These are phyloP conservation scores for Drosophila nr. medialis DNA, from an alignment of 2,888 invertebrate species.

Conservation along the genomic window DNA sequence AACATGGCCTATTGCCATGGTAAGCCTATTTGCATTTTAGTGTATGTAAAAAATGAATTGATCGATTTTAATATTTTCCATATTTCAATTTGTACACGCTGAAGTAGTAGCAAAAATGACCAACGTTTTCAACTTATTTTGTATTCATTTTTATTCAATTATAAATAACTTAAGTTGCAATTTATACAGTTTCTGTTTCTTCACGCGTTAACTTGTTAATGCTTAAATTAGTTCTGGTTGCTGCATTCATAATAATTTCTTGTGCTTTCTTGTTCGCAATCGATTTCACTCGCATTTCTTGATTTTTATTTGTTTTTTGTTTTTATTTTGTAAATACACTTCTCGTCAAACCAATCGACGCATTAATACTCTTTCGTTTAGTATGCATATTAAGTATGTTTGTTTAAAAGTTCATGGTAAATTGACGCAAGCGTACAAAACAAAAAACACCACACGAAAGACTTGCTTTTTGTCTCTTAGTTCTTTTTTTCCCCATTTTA, in stretches of 20 bases:
- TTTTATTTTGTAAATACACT: conserved; percentile 51
- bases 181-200: conserved; percentile 76
- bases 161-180: conserved; percentile 84
- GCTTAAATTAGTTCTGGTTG: conserved; percentile 61
- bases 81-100: not conserved
- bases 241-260: conserved; percentile 68
- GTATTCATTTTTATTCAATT: conserved; percentile 83
- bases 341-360: conserved; percentile 29
- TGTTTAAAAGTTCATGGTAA: conserved; percentile 53
- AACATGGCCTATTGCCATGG: too few species aligned
- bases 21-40: not conserved
- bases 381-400: conserved; percentile 41
- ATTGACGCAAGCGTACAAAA: conserved; percentile 62
- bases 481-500: not conserved
- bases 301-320: conserved; percentile 21
- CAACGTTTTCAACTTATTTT: conserved; percentile 64
- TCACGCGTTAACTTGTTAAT: conserved; percentile 62
- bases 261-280: conserved; percentile 70
- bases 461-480: not conserved
- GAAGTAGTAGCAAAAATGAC: conserved; percentile 8
- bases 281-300: conserved; percentile 40
- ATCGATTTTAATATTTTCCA: not conserved
- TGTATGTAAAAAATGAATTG: not conserved
- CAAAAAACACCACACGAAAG: conserved; percentile 50
- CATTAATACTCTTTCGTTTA: conserved; percentile 44